Conservation (phyloP, 2,888 invertebrate species). For the Pyralis farinalis region DNA sequence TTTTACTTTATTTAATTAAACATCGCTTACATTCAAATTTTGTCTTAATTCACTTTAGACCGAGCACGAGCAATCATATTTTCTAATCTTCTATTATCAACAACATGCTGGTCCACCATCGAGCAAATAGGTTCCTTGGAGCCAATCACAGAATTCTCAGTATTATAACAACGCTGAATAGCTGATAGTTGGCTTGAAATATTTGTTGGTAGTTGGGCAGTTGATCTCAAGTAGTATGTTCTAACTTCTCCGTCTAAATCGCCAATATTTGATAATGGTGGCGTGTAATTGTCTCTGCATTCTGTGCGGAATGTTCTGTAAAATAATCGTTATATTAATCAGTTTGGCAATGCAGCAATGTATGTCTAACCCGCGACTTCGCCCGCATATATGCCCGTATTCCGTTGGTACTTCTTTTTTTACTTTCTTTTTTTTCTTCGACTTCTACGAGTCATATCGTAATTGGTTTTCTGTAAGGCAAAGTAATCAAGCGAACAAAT, state of each 20-base stretch:
- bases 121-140: constrained; percentile 51
- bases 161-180: constrained; percentile 30
- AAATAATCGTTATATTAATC: too few relatives aligned
- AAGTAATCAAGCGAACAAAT: too few relatives aligned
- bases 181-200: constrained; percentile 32
- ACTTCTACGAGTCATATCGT: too few relatives aligned
- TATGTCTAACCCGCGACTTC: too few relatives aligned
- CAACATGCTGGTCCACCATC: constrained; percentile 43
- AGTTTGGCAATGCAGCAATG: too few relatives aligned
- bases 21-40: too few relatives aligned
- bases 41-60: constrained; percentile 6
- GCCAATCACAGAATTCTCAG: constrained; percentile 49
- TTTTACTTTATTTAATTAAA: too few relatives aligned
- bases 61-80: constrained; percentile 20
- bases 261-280: constrained; percentile 39
- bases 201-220: constrained; percentile 40
- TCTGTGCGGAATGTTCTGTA: constrained; percentile 63
- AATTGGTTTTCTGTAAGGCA: too few relatives aligned
- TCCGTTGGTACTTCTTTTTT: too few relatives aligned
- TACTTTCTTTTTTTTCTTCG: too few relatives aligned
- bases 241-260: constrained; percentile 48
- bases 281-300: constrained; percentile 51
- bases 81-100: constrained; percentile 48
- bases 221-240: constrained; percentile 34
- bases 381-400: too few relatives aligned